Conservation (phyloP, 2,888 invertebrate genomes). For the Heliothis peltigera region DNA sequence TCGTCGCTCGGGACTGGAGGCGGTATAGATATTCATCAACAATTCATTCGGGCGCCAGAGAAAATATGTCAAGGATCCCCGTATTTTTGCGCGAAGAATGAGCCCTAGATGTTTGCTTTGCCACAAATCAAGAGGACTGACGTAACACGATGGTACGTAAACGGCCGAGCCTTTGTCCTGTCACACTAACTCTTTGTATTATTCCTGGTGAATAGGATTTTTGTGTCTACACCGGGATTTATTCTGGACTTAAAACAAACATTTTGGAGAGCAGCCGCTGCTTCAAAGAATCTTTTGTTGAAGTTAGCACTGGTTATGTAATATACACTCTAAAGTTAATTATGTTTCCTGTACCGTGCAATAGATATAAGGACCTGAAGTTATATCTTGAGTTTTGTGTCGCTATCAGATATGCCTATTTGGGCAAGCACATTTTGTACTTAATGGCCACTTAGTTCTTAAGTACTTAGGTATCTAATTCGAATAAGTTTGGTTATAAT, state of each 20-base stretch:
- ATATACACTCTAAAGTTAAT: constrained; percentile 30
- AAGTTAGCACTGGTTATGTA: constrained; percentile 36
- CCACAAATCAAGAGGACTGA: constrained; percentile 77
- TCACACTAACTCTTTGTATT: constrained; percentile 74
- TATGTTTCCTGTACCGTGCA: constrained; percentile 29
- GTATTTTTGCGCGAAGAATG: constrained; percentile 68
- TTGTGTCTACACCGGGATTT: constrained; percentile 64
- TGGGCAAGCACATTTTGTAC: constrained; percentile 35
- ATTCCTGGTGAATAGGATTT: constrained; percentile 67
- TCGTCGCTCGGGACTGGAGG: constrained; percentile 36
- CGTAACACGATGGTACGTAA: constrained; percentile 69
- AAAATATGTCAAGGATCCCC: constrained; percentile 70
- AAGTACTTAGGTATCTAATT: constrained; percentile 9
- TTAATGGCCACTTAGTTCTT: constrained; percentile 1
- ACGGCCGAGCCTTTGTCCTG: constrained; percentile 72
- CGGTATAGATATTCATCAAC: constrained; percentile 61
- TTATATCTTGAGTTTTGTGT: constrained; percentile 25
- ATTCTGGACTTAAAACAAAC: constrained; percentile 61
- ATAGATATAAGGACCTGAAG: constrained; percentile 24
- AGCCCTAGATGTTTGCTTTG: constrained; percentile 72
- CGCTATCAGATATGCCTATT: constrained; percentile 38
- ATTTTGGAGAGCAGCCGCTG: constrained; percentile 46
- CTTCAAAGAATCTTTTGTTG: constrained; percentile 43
- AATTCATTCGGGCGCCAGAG: constrained; percentile 57
- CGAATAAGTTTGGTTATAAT: constrained; percentile 21